Conservation (phyloP, 2,797 vertebrate species). For the Sciaenops ocellatus region DNA sequence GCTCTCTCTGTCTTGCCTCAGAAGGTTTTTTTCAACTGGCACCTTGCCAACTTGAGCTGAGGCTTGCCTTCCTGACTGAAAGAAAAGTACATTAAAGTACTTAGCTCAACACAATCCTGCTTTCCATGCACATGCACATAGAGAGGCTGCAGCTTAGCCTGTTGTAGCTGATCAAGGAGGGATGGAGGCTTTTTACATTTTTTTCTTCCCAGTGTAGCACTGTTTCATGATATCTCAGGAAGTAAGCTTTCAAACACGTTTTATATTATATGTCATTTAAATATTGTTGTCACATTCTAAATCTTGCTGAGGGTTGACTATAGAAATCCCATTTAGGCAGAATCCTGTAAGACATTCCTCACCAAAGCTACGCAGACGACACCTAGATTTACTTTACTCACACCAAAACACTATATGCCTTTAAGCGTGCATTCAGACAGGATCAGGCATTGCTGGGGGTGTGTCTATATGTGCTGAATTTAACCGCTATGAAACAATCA, state of each 20-base stretch:
- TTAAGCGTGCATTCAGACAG: no score
- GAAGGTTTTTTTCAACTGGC: conserved; percentile 54
- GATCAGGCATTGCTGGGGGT: no score
- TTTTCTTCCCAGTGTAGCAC: neutral
- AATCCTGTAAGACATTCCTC: neutral
- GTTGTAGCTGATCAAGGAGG: conserved; percentile 44
- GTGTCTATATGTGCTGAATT: no score
- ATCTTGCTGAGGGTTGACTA: neutral
- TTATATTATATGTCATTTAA: neutral
- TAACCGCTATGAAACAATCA: no score
- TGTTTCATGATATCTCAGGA: conserved; percentile 2
- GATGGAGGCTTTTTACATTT: neutral
- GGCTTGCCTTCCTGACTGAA: conserved; percentile 50
- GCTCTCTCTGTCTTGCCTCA: conserved; percentile 38
- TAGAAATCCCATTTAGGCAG: no score
- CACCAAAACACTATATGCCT: neutral
- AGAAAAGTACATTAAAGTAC: conserved; percentile 70
- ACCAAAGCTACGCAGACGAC: neutral
- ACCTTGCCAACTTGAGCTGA: conserved; percentile 54
- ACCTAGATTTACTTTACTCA: conserved; percentile 1
- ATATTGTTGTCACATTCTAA: neutral
- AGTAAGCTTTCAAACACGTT: neutral
- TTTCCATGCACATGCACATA: conserved; percentile 54
- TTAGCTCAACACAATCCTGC: conserved; percentile 58
- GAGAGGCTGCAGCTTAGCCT: conserved; percentile 43